Evolutionary conservation across 2,888 invertebrate genomes (phyloP), one percentile per base, ranked within the genome.

Genomic region (Eupeodes latifasciatus): DNA sequence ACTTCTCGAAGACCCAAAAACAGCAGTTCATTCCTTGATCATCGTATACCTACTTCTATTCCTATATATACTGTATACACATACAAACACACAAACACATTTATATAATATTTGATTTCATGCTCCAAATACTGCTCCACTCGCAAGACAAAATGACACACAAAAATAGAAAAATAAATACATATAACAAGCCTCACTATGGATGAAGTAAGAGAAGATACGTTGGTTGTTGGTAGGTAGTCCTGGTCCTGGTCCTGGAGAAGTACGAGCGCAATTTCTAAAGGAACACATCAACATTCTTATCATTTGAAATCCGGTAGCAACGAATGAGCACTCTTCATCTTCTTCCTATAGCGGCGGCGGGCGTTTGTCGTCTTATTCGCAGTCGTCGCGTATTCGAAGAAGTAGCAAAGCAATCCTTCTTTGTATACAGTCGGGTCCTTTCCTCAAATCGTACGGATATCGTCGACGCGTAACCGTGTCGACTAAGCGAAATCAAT

Each of bases 401-500:
- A 61, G 16, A 19, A 34, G 36, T 57, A 16, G 74, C 40, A 47
- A 57, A 16, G 74, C 40, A 47, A 57, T 78, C 66, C 59, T 77
- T 64, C 67, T 64, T 36, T 34, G 6, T 16, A 36, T 66, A 27
- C 27, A 27, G 27, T 27, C 27, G 27, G 57, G 16, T 71, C 40
- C 34, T 36, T 14, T n/a, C 66, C 47, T 7, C 72, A 36, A 12
- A 59, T 19, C 19, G 55, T 55, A 10, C 19, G 19, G 27, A 27
- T 14, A 7, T 49, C 19, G 34, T 34, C 67, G n/a, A 51, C 51
- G 67, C 64, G 57, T 49, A 36, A 12, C 53, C 27, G 66, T 40
- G 59, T 74, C 66, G 51, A 61, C 81, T 84, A 75, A 78, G 53
- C 80, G 81, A 88, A 88, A 88, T 88, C 88, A 84, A 88, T 88